A percentile compares a stretch with the other conserved stretches of the same genome.
These are phyloP conservation scores for Drosophila picticornis DNA, from an alignment of 2,888 invertebrate species.

Conservation along the genomic window DNA sequence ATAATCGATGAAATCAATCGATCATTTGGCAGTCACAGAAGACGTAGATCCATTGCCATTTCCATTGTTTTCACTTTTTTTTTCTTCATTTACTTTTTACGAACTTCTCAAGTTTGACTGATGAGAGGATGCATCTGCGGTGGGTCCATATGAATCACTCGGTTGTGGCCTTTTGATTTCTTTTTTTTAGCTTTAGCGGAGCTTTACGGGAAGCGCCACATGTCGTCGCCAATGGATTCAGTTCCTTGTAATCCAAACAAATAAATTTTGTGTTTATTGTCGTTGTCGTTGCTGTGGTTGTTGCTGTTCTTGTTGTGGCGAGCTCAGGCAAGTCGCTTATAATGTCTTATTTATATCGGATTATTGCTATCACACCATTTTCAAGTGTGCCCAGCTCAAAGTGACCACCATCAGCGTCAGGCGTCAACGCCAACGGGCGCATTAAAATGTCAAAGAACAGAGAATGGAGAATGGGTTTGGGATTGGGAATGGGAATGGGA, in stretches of 20 bases:
- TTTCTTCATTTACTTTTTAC: slow-evolving; percentile 3
- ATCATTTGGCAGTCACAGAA: slow-evolving; percentile 62
- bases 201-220: slow-evolving; percentile 65
- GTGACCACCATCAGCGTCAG: slow-evolving; percentile 74
- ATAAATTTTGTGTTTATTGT: slow-evolving; percentile 66
- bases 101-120: slow-evolving; percentile 52
- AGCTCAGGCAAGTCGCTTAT: slow-evolving; percentile 51
- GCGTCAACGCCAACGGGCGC: slow-evolving; percentile 78
- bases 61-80: slow-evolving; percentile 71
- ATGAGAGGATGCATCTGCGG: slow-evolving; percentile 62
- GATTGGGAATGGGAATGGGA: slow-evolving; percentile 18
- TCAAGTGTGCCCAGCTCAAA: slow-evolving; percentile 65
- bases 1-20: slow-evolving; percentile 84
- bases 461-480: slow-evolving; percentile 28
- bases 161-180: slow-evolving; percentile 13
- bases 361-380: slow-evolving; percentile 79
- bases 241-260: slow-evolving; percentile 70
- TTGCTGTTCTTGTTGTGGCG: not conserved
- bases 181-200: slow-evolving; percentile 28
- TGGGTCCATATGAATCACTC: slow-evolving; percentile 61
- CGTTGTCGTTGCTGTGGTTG: slow-evolving; percentile 14
- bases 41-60: slow-evolving; percentile 36
- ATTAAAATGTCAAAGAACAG: slow-evolving; percentile 77
- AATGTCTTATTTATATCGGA: slow-evolving; percentile 80
- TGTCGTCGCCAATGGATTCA: slow-evolving; percentile 62